Conservation (phyloP, 1,140 invertebrate genomes). For the Eulimnadia texana region DNA sequence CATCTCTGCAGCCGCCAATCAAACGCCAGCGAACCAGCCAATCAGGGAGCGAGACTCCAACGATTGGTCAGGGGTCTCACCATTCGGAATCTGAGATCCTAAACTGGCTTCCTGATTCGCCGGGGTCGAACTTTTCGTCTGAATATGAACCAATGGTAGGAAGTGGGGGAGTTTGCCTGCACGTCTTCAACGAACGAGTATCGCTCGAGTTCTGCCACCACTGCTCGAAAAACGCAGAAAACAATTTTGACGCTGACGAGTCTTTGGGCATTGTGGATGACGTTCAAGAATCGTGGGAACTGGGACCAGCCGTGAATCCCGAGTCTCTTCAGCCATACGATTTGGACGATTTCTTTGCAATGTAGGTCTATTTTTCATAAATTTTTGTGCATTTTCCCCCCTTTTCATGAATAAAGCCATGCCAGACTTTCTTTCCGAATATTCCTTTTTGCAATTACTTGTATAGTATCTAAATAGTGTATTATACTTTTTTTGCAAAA, state of each 20-base stretch:
- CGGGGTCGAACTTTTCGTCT: neutral
- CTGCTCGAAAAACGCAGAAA: constrained; percentile 1
- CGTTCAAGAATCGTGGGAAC: neutral
- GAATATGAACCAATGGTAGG: constrained; percentile 1
- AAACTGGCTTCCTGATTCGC: constrained; percentile 6
- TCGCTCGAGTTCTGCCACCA: constrained; percentile 12
- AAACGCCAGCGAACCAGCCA: neutral
- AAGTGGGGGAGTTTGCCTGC: constrained; percentile 6
- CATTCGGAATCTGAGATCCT: neutral
- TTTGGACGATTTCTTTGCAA: neutral
- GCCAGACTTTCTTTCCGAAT: neutral
- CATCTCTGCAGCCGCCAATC: neutral
- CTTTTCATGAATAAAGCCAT: neutral
- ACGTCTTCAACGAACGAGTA: constrained; percentile 11
- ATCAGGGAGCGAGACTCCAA: neutral
- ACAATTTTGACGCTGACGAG: neutral
- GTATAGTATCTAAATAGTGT: too few species aligned
- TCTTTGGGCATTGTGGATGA: neutral
- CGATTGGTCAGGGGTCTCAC: too few species aligned
- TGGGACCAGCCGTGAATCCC: too few species aligned
- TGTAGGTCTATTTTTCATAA: neutral
- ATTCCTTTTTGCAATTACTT: constrained; percentile 1
- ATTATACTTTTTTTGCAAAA: neutral
- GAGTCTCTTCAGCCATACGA: too few species aligned
- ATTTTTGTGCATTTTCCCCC: neutral